These are phyloP conservation scores for Ictalurus punctatus DNA, from an alignment of 2,113 vertebrate species.

Conservation along the genomic window DNA sequence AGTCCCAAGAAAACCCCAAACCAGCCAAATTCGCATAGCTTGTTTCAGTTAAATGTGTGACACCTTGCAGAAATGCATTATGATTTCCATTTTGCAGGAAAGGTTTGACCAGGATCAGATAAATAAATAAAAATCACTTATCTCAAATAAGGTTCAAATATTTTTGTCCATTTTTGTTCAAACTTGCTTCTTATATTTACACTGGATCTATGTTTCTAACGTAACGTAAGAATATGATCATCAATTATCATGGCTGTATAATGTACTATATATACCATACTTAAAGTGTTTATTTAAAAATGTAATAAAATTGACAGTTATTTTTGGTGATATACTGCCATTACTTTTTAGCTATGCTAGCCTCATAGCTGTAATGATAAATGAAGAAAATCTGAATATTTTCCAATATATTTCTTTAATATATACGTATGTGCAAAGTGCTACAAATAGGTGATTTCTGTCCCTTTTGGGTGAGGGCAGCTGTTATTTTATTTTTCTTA, in stretches of 20 bases:
- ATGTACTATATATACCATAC: background rate
- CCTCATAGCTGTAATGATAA: background rate
- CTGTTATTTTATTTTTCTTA: background rate
- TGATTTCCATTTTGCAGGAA: background rate
- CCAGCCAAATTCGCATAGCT: background rate
- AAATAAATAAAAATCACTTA: background rate
- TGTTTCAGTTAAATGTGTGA: background rate
- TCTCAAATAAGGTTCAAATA: background rate
- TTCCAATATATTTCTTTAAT: background rate
- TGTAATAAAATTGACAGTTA: background rate
- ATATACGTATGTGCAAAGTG: background rate
- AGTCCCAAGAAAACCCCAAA: background rate
- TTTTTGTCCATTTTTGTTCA: background rate
- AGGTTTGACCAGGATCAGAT: background rate
- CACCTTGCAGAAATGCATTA: background rate
- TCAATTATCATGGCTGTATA: background rate
- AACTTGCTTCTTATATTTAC: background rate
- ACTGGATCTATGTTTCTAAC: too few species aligned
- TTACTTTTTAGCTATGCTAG: background rate
- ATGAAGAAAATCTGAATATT: background rate
- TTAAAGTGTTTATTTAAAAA: background rate
- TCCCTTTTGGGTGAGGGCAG: background rate
- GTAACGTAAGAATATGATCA: background rate
- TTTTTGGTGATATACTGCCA: background rate
- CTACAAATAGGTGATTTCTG: background rate